phyloP scores from a whole-genome alignment of 2,888 invertebrate species.

The Masnerella sp. region DNA sequence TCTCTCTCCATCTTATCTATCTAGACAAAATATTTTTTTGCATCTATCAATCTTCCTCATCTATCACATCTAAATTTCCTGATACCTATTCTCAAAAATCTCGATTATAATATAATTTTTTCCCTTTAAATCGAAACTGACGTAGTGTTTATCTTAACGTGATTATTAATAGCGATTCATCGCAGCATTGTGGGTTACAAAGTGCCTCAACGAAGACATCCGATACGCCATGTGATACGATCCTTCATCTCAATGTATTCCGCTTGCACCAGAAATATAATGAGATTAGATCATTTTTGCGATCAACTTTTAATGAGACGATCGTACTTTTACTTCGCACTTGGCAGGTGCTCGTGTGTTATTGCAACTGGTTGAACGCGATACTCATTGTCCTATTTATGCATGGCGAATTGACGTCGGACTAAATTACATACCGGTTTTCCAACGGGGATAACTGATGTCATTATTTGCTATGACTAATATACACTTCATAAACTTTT shows the following conservation, averaged over 20 bases:
- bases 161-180: too few species aligned
- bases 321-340: slow-evolving; percentile 36
- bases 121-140: too few species aligned
- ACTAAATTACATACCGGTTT: slow-evolving; percentile 46
- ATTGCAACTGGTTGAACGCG: slow-evolving; percentile 13
- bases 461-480: slow-evolving; percentile 29
- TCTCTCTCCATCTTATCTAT: too few species aligned
- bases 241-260: slow-evolving; percentile 7
- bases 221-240: slow-evolving; percentile 17
- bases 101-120: too few species aligned
- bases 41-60: too few species aligned
- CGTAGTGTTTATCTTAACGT: too few species aligned
- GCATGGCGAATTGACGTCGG: slow-evolving; percentile 24
- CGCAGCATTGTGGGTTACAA: slow-evolving; percentile 5
- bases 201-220: neutral
- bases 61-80: too few species aligned
- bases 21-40: too few species aligned
- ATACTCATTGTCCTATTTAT: slow-evolving; percentile 45
- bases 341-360: slow-evolving; percentile 15
- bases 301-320: slow-evolving; percentile 26
- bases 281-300: slow-evolving; percentile 42
- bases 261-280: slow-evolving; percentile 25
- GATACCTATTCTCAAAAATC: too few species aligned
- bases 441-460: slow-evolving; percentile 16
- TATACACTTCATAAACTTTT: too few species aligned